Base-by-base conservation (phyloP, 64 coral and sea anemone genomes). In the Trachythela sp. region DNA sequence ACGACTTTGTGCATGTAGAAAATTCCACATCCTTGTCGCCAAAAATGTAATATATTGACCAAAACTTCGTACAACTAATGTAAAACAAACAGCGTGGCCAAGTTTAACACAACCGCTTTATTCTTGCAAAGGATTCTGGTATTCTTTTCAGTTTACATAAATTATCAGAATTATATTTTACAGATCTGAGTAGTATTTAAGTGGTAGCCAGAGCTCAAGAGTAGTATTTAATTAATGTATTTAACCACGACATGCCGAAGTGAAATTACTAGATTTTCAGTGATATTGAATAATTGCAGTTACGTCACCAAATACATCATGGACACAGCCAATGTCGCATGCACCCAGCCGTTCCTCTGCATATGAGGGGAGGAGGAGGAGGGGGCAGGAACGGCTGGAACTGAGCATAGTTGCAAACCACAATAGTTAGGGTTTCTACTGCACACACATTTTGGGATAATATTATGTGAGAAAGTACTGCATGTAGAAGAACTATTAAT, bases 1-100 rank as follows among this genome's bases (percentile, higher is more conserved):
- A 88, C 70, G 27, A 84, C 37, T 13, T 84, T 27, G 54, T 71
- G 13, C 24, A 43, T 85, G 91, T 24, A 88, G 49, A 39, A 88
- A 88, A 83, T 71, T 42, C 51, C 72, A 33, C n/a, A 34, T 84
- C 86, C 86, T 92, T 36, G 86, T 92, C 75, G 91, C 91, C 86
- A 52, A 52, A 92, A 92, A 88, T 88, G 86, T 88, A 92, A n/a
- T 92, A 88, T 92, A 88, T 52, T 52, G 49, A 52, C 9, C 13
- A 8, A 52, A 11, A 15, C 22, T 52, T 15, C 22, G 13, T 20
- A 52, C 1, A 52, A 15, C 1, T 52, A 2, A 52, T 15, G 1
- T 52, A 11, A 52, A 15, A 52, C 49, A 52, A 11, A 1, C 13
- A 52, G 49, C 1, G 13, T 1, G 2, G 13, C 49, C 13, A 2